A percentile compares a stretch with the other conserved stretches of the same genome.
These are phyloP conservation scores for Porites divaricata DNA, from an alignment of 92 coral and sea anemone species.

Conservation along the genomic window DNA sequence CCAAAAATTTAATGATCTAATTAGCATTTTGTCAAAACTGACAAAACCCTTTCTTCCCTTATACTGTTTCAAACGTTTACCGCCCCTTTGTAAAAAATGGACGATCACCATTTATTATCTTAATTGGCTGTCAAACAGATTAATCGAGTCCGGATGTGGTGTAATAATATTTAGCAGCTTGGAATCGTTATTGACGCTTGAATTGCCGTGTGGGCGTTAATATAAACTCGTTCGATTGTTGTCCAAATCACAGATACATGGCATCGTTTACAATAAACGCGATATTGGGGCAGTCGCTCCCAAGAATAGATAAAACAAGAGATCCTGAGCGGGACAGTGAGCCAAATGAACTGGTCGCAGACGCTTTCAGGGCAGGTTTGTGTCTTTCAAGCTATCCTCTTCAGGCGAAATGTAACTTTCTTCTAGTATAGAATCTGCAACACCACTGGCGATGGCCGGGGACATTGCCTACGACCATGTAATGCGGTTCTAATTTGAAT, in stretches of 20 bases:
- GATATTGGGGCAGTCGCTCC: conserved; percentile 67
- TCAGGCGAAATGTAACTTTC: neutral
- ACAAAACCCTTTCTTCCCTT: conserved; percentile 27
- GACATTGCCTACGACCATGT: neutral
- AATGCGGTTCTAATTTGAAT: neutral
- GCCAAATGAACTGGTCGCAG: neutral
- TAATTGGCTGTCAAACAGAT: conserved; percentile 87
- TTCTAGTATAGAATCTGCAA: neutral
- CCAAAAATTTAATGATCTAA: conserved; percentile 57
- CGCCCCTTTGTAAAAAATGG: conserved; percentile 48
- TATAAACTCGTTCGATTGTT: conserved; percentile 12
- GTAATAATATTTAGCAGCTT: conserved; percentile 79
- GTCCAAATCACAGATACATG: conserved; percentile 43
- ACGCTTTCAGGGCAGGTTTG: conserved; percentile 18
- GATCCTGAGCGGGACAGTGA: neutral
- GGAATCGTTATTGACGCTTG: conserved; percentile 12
- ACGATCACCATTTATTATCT: conserved; percentile 50
- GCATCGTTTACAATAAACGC: conserved; percentile 86
- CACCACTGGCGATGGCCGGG: neutral
- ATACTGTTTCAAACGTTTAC: conserved; percentile 50
- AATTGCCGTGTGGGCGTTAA: conserved; percentile 29
- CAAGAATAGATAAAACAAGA: neutral
- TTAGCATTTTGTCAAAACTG: conserved; percentile 51
- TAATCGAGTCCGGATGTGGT: conserved; percentile 76
- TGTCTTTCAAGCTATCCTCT: conserved; percentile 4